These are phyloP conservation scores for Cryptoprocta ferox DNA, from an alignment of 2,797 vertebrate species.

Conservation along the genomic window DNA sequence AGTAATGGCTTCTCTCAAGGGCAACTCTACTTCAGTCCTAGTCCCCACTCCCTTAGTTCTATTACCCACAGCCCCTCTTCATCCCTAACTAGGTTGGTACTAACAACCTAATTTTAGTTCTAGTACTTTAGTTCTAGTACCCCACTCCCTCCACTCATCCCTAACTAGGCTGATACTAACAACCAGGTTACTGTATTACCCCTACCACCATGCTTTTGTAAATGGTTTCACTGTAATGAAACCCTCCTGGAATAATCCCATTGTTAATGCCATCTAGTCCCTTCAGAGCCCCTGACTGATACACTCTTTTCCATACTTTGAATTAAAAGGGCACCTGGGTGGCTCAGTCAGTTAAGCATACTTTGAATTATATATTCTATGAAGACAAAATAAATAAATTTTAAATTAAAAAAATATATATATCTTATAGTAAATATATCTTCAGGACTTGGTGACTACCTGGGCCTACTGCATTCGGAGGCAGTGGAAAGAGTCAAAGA, in stretches of 20 bases:
- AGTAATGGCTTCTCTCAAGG: neutral
- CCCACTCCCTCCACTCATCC: neutral
- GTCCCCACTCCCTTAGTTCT: too few species aligned
- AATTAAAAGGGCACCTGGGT: neutral
- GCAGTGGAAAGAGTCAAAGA: neutral
- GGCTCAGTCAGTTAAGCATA: neutral
- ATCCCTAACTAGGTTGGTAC: neutral
- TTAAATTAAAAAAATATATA: neutral
- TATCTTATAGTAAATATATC: neutral
- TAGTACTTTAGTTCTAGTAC: neutral
- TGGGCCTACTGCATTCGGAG: neutral
- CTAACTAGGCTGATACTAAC: neutral
- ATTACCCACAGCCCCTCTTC: neutral
- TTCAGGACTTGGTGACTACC: neutral
- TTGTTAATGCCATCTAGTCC: constrained; percentile 5
- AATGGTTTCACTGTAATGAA: neutral
- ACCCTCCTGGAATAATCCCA: neutral
- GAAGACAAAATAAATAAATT: neutral
- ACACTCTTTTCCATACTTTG: neutral
- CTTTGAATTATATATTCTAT: neutral
- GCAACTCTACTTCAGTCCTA: neutral
- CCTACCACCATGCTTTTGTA: neutral
- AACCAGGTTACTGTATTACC: neutral
- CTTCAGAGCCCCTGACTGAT: neutral
- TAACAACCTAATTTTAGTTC: neutral